A percentile compares a stretch with the other conserved stretches of the same genome.
phyloP scores from a whole-genome alignment of 2,113 vertebrate genomes.

The Archilochus colubris region DNA sequence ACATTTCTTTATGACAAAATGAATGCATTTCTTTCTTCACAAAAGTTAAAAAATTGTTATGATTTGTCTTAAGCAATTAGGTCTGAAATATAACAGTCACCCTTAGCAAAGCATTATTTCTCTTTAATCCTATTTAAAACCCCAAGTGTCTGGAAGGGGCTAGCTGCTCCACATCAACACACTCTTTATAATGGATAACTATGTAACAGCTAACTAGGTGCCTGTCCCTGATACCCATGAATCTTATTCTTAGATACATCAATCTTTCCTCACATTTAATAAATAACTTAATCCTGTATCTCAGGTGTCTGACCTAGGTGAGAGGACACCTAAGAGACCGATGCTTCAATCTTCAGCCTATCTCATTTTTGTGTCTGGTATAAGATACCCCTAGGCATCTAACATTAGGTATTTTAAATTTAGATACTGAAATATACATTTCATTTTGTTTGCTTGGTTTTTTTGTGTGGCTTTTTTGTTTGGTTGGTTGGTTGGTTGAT shows the following conservation, averaged over 20 bases:
- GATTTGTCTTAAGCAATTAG: not conserved
- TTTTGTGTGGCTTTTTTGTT: no score
- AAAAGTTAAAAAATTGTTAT: not conserved
- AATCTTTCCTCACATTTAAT: not conserved
- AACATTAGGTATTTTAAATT: not conserved
- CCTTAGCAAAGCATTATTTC: not conserved
- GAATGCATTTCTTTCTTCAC: not conserved
- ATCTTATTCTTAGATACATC: not conserved
- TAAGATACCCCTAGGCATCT: not conserved
- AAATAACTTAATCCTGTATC: not conserved
- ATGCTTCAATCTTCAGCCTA: not conserved
- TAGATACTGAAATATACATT: not conserved
- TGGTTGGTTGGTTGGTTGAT: no score
- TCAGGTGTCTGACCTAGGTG: not conserved
- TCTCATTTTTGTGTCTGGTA: not conserved
- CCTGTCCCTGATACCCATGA: not conserved
- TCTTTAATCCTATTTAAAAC: not conserved
- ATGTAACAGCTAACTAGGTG: not conserved
- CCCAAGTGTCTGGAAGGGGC: rapidly evolving
- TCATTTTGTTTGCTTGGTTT: no score
- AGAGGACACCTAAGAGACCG: not conserved
- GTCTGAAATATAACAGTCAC: not conserved
- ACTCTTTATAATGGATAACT: not conserved
- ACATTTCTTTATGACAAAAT: not conserved
- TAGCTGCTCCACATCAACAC: not conserved